phyloP scores from a whole-genome alignment of 2,888 invertebrate species.

The Microctonus aethiopoides region DNA sequence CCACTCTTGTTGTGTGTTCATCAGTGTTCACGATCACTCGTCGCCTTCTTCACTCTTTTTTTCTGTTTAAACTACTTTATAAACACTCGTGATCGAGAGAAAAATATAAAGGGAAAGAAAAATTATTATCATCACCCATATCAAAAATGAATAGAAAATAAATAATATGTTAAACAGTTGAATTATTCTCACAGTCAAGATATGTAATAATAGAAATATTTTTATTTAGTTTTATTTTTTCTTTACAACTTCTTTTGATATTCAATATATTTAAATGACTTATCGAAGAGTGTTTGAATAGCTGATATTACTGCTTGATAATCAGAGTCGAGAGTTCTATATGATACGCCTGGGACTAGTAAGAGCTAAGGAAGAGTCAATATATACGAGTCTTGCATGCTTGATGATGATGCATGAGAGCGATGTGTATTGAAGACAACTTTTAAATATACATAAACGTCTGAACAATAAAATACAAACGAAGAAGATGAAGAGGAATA shows the following conservation, averaged over 20 bases:
- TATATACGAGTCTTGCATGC: neutral
- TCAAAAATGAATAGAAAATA: neutral
- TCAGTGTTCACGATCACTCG: neutral
- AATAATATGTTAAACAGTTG: neutral
- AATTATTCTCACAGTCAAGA: neutral
- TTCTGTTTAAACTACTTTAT: neutral
- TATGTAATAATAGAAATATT: neutral
- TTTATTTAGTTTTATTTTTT: neutral
- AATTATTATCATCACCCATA: constrained; percentile 19
- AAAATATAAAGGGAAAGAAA: neutral
- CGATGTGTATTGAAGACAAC: neutral
- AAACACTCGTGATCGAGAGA: constrained; percentile 9
- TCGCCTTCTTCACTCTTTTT: neutral
- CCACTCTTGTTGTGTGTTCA: neutral
- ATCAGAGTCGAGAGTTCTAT: neutral
- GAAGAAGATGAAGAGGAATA: neutral
- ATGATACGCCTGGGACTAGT: neutral
- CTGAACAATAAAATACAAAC: neutral
- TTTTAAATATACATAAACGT: neutral
- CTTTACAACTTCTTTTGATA: neutral
- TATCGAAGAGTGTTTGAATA: neutral
- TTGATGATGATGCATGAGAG: constrained; percentile 1
- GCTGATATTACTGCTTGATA: neutral
- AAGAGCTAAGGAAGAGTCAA: neutral
- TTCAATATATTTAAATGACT: neutral